Evolutionary conservation across 2,888 invertebrate genomes (phyloP), one percentile per base, ranked within the genome.

Genomic region (Napeogenes sylphis): DNA sequence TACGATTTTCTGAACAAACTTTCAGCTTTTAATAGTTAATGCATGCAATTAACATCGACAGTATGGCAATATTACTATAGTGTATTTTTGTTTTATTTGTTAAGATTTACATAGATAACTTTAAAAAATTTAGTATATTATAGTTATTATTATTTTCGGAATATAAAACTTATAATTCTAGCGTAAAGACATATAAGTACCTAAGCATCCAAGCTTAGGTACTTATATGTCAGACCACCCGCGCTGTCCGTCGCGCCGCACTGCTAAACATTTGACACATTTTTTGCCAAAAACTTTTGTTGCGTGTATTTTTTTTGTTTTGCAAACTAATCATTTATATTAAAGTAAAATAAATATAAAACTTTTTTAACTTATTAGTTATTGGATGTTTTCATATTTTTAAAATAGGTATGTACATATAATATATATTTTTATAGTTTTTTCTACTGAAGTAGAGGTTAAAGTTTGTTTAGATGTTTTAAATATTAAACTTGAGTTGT

Each of bases 161-260:
- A 85, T 85, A 85, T 85, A 84, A 85, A 88, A 78, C 81, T 79
- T 79, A 83, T 86, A 87, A 85, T 83, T 85, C 78, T 75, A 71
- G 77, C 82, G 75, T 42, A 0, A 8, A 51, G 30, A 30, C 4
- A 21, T 30, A 12, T 10, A 1, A 1, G 21, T 21, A 21, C 21
- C 21, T 21, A 51, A 30, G 35, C 35, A 35, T 30, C 2, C 51
- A 51, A 79, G 79, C 80, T n/a, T n/a, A n/a, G n/a, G n/a, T n/a
- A n/a, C n/a, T n/a, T n/a, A n/a, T n/a, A n/a, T n/a, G n/a, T n/a
- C 21, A 30, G 88, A 87, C 89, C 89, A 89, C 88, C 88, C 88
- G 86, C 85, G 76, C 76, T 79, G 82, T 76, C 83, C 81, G 80
- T 81, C 81, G 82, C 55, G 76, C 78, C 76, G 78, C 75, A 38